Evolutionary conservation across 2,797 vertebrate species (phyloP), one percentile per base, ranked within the genome.

Genomic region (Sebastes kiyomatsui): DNA sequence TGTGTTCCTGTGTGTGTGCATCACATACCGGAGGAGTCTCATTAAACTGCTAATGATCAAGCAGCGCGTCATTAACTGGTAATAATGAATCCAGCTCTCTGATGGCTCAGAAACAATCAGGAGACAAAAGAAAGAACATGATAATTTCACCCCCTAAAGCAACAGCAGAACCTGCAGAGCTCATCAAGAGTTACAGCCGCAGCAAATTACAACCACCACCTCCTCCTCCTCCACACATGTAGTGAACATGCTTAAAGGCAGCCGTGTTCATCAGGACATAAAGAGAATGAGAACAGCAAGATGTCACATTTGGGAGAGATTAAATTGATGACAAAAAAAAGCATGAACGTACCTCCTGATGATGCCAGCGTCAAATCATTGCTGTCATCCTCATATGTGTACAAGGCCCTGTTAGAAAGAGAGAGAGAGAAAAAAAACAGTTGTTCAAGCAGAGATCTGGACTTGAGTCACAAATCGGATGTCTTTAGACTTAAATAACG

Each of bases 361-460:
- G 97, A 94, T 35, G 97, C 96, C 94, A 99, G 91, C 46, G 94
- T 97, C 95, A 99, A 92, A 90, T 98, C 96, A 84, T 99, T 96
- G 3, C 95, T 97, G 72, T 97, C 96, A 59, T 97, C 98, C 88
- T 99, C 98, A 0, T 99, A 99, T 0, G 97, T 97, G 94, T 98
- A 99, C 91, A 99, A 95, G 75, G 98, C 98, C 98, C 98, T 99
- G 94, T 7, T 6, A 77, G 46, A 69, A 0, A 83, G 55, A 82
- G 5, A 78, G 11, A 72, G 9, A 16, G 13, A 35, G 33, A 20
- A 20, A 2, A 33, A 22, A 35, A 22, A 20, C 30, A 33, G 27
- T 9, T 60, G 27, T 4, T 32, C 20, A 54, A 54, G 18, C 49
- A 30, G 42, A 46, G 42, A 18, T 18, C 42, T 7, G 42, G 42